phyloP scores from a whole-genome alignment of 2,888 invertebrate species.

The Deroplatys truncata region DNA sequence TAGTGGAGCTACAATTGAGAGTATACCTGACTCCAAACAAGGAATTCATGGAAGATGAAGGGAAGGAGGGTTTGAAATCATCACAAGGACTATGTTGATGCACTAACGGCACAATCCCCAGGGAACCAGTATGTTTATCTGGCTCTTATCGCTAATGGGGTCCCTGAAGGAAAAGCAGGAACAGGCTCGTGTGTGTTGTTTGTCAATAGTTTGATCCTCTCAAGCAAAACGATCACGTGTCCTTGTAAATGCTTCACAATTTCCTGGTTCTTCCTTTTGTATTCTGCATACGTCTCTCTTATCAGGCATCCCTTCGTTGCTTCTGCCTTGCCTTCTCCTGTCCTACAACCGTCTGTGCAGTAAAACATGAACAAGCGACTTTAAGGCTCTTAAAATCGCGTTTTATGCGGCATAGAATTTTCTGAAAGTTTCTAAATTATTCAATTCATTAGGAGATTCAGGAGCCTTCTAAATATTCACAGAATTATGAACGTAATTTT shows the following conservation, averaged over 20 bases:
- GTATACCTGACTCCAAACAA: too few species aligned
- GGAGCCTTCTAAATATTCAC: too few species aligned
- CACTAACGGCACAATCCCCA: background rate
- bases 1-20: too few species aligned
- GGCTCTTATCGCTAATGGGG: background rate
- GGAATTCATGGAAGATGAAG: too few species aligned
- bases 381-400: too few species aligned
- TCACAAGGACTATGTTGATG: background rate
- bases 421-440: too few species aligned
- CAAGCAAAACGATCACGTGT: background rate
- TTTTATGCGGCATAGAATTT: too few species aligned
- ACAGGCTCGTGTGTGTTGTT: background rate
- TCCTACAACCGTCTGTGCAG: background rate
- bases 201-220: background rate
- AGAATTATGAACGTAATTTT: too few species aligned
- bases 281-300: background rate
- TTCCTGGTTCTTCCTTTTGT: background rate
- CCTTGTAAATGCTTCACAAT: background rate
- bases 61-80: background rate
- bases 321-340: background rate
- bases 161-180: background rate
- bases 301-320: background rate
- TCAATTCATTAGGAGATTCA: too few species aligned
- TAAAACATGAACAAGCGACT: too few species aligned
- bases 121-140: background rate